A percentile compares a stretch with the other conserved stretches of the same genome.
Evolutionary conservation across 2,113 vertebrate species (phyloP).

Genomic region (Festucalex cinctus): DNA sequence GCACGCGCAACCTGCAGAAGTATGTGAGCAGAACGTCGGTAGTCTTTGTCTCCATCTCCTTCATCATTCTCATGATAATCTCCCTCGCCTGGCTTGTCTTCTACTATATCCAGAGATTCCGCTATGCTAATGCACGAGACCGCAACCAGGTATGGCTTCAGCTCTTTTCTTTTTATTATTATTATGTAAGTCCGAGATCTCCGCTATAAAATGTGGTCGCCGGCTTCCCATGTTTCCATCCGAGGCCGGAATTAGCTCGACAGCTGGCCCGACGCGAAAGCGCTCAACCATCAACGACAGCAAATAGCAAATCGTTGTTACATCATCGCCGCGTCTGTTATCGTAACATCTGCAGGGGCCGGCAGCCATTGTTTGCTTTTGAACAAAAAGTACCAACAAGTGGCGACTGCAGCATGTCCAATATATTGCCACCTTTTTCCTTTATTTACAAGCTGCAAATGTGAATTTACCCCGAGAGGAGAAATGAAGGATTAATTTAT

Average conservation of each 20-base stretch:
- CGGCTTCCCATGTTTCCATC: conserved; percentile 15
- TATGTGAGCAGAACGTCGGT: conserved; percentile 97
- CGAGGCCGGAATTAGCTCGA: conserved; percentile 26
- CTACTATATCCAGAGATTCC: conserved; percentile 98
- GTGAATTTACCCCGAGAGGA: neutral
- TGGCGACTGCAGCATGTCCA: neutral
- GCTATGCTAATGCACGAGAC: conserved; percentile 93
- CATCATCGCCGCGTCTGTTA: neutral
- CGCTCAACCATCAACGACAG: conserved; percentile 47
- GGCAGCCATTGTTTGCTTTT: neutral
- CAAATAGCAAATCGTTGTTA: conserved; percentile 19
- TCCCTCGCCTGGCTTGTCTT: conserved; percentile 98
- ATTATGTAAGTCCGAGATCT: neutral
- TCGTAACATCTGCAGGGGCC: neutral
- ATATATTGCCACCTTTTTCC: neutral
- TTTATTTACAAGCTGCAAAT: neutral
- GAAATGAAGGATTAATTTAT: neutral
- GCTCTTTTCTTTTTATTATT: neutral
- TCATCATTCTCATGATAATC: conserved; percentile 99
- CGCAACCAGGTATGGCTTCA: conserved; percentile 85
- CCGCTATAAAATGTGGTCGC: neutral
- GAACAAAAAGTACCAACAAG: neutral
- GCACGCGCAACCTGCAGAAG: conserved; percentile 97
- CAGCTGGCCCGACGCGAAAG: conserved; percentile 34
- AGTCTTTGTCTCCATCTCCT: conserved; percentile 98